A percentile compares a stretch with the other conserved stretches of the same genome.
Conservation (phyloP, 2,113 vertebrate genomes). For the Panurus biarmicus region DNA sequence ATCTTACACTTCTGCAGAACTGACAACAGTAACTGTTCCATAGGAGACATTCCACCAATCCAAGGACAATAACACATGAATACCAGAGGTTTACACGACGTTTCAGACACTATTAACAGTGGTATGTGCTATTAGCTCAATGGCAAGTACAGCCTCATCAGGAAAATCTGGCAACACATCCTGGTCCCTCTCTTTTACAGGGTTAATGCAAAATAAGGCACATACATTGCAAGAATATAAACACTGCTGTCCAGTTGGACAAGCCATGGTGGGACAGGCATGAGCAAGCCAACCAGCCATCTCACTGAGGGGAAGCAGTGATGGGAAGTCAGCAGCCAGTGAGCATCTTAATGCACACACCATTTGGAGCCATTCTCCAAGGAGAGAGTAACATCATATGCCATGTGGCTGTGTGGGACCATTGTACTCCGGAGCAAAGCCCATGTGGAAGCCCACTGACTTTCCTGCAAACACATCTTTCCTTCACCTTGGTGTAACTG, state of each 20-base stretch:
- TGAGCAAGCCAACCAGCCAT: background rate
- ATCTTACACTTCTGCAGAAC: conserved; percentile 75
- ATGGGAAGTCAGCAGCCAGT: background rate
- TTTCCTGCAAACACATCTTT: background rate
- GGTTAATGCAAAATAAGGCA: conserved; percentile 91
- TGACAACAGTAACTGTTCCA: conserved; percentile 67
- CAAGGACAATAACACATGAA: conserved; percentile 57
- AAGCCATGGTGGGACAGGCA: background rate
- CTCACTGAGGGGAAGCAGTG: background rate
- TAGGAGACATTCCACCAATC: conserved; percentile 63
- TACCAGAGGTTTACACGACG: conserved; percentile 63
- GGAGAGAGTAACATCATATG: background rate
- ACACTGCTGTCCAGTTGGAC: background rate
- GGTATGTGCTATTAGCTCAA: conserved; percentile 21
- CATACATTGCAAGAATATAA: conserved; percentile 75
- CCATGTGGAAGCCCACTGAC: background rate
- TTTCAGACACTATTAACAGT: conserved; percentile 67
- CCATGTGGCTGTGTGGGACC: background rate
- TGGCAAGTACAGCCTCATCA: background rate
- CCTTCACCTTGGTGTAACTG: background rate
- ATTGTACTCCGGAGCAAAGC: background rate
- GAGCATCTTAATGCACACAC: background rate
- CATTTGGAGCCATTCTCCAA: background rate
- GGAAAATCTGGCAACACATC: conserved; percentile 76
- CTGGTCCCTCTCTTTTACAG: conserved; percentile 69